Percentiles rank a stretch among this genome's conserved stretches.
phyloP scores from a whole-genome alignment of 2,888 invertebrate species.

The Drosophila cyrtoloma region DNA sequence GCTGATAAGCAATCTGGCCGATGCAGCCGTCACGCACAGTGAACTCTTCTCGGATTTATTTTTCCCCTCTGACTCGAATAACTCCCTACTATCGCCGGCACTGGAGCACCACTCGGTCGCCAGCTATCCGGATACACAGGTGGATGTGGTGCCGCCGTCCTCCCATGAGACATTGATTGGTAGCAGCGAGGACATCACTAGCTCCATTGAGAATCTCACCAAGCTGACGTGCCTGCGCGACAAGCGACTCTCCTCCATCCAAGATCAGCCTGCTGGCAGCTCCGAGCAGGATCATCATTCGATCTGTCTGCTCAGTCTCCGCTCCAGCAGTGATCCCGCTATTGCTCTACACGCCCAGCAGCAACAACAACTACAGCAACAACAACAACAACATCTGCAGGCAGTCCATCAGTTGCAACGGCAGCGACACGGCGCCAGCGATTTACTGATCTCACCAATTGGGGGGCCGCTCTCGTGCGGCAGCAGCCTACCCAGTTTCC shows the following conservation, averaged over 20 bases:
- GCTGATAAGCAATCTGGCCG: conserved; percentile 77
- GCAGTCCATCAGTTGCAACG: conserved; percentile 43
- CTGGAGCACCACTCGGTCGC: conserved; percentile 63
- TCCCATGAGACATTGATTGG: conserved; percentile 69
- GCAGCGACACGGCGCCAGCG: conserved; percentile 50
- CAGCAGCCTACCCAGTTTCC: conserved; percentile 92
- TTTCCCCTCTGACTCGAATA: conserved; percentile 84
- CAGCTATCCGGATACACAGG: conserved; percentile 62
- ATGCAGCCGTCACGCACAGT: conserved; percentile 78
- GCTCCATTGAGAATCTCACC: conserved; percentile 83
- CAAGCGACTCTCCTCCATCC: conserved; percentile 82
- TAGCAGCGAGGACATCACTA: conserved; percentile 78
- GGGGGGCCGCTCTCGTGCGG: conserved; percentile 84
- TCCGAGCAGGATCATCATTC: conserved; percentile 74
- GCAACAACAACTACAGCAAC: conserved; percentile 69
- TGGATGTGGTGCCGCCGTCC: conserved; percentile 62
- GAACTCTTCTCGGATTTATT: conserved; percentile 84
- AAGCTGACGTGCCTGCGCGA: conserved; percentile 82
- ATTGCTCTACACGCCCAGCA: conserved; percentile 83
- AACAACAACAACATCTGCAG: conserved; percentile 70
- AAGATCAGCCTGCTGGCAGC: conserved; percentile 73
- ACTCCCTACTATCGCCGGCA: conserved; percentile 81
- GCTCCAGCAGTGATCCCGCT: conserved; percentile 85
- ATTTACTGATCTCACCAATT: conserved; percentile 74
- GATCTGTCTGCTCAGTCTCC: conserved; percentile 81